A percentile compares a stretch with the other conserved stretches of the same genome.
Conservation (phyloP, 2,113 vertebrate genomes). For the Xyrauchen texanus region DNA sequence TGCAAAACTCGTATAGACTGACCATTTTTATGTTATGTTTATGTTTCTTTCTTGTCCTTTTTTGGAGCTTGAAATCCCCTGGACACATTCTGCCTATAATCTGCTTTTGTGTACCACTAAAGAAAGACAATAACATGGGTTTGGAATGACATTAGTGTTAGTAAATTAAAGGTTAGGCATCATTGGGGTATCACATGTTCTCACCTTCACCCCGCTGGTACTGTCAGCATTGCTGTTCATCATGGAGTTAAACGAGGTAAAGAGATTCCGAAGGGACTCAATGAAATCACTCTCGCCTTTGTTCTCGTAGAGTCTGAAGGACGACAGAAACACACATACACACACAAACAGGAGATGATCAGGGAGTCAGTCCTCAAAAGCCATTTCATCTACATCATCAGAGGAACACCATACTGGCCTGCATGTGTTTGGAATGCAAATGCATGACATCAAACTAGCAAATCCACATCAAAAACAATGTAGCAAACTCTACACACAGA, state of each 20-base stretch:
- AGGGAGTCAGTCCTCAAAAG: no score
- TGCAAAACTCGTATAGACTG: no score
- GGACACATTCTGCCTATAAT: no score
- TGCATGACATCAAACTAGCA: slow-evolving; percentile 28
- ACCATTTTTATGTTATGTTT: no score
- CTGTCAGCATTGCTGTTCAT: slow-evolving; percentile 92
- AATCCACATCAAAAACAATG: slow-evolving; percentile 21
- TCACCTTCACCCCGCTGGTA: slow-evolving; percentile 92
- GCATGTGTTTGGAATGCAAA: slow-evolving; percentile 35
- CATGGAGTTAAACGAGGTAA: slow-evolving; percentile 94
- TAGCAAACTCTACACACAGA: neutral
- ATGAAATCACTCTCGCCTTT: slow-evolving; percentile 95
- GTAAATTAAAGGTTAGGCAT: no score
- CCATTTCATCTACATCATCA: slow-evolving; percentile 12
- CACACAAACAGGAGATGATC: slow-evolving; percentile 50
- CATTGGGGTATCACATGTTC: neutral
- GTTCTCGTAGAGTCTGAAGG: slow-evolving; percentile 91
- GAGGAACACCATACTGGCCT: neutral
- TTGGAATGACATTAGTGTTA: no score
- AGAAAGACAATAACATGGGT: no score
- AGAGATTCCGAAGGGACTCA: slow-evolving; percentile 93
- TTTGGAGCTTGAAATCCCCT: no score
- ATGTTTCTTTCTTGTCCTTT: no score
- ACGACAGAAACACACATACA: slow-evolving; percentile 42
- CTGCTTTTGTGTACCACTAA: no score